A percentile compares a stretch with the other conserved stretches of the same genome.
These are phyloP conservation scores for Lasius fuliginosus DNA, from an alignment of 2,888 invertebrate genomes.

Conservation along the genomic window DNA sequence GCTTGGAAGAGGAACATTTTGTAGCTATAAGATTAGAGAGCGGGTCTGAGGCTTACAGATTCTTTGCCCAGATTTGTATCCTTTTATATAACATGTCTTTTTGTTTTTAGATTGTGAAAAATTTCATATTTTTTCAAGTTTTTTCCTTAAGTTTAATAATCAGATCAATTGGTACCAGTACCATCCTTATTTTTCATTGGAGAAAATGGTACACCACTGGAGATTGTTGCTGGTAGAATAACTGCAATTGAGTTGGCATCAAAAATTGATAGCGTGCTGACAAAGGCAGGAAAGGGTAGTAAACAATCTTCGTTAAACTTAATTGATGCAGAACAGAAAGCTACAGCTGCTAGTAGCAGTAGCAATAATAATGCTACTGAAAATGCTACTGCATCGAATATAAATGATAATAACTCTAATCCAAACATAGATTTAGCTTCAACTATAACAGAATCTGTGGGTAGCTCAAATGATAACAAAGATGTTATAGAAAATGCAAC, in stretches of 20 bases:
- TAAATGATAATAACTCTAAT: slow-evolving; percentile 27
- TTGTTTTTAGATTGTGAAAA: neutral
- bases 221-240: slow-evolving; percentile 91
- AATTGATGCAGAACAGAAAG: slow-evolving; percentile 78
- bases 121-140: slow-evolving; percentile 33
- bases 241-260: slow-evolving; percentile 88
- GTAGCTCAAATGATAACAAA: slow-evolving; percentile 23
- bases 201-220: slow-evolving; percentile 92
- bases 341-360: slow-evolving; percentile 19
- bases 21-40: slow-evolving; percentile 93
- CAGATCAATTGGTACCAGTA: slow-evolving; percentile 92
- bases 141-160: slow-evolving; percentile 52
- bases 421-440: slow-evolving; percentile 34
- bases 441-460: slow-evolving; percentile 1
- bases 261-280: slow-evolving; percentile 90
- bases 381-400: slow-evolving; percentile 24
- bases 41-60: slow-evolving; percentile 91
- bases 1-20: slow-evolving; percentile 89
- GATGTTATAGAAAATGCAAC: slow-evolving; percentile 13
- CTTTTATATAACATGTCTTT: slow-evolving; percentile 86
- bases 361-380: slow-evolving; percentile 26
- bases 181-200: slow-evolving; percentile 96
- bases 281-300: slow-evolving; percentile 86
- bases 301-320: slow-evolving; percentile 74
- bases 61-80: slow-evolving; percentile 95